Evolutionary conservation across 2,113 vertebrate species (phyloP).

Genomic region (Gambusia affinis): DNA sequence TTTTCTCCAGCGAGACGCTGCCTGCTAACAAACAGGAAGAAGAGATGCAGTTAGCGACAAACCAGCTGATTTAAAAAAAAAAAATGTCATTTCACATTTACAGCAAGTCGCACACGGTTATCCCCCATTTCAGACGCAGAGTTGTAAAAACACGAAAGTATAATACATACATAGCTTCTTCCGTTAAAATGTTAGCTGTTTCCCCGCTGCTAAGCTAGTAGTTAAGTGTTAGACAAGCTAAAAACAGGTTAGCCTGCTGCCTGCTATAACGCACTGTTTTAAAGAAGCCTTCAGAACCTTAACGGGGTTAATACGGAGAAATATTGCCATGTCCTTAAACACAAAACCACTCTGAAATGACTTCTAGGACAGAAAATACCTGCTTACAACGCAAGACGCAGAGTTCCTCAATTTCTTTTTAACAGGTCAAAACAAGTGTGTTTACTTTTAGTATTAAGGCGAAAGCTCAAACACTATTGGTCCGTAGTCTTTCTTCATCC

Average conservation of each 20-base stretch:
- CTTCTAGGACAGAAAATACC: neutral
- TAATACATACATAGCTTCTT: neutral
- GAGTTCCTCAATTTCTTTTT: conserved; percentile 17
- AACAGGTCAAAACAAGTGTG: conserved; percentile 63
- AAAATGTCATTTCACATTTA: neutral
- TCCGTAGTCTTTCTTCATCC: neutral
- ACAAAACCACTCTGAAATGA: neutral
- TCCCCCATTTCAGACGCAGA: neutral
- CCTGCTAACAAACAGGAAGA: neutral
- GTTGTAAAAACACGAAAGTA: neutral
- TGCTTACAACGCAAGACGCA: neutral
- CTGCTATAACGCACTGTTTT: too few relatives aligned
- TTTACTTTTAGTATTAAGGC: conserved; percentile 52
- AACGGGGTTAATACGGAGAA: neutral
- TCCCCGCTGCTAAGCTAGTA: neutral
- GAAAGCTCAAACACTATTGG: conserved; percentile 39
- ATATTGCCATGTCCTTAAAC: neutral
- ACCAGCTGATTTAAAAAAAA: neutral
- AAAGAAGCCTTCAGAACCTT: neutral
- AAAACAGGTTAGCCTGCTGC: conserved; percentile 19
- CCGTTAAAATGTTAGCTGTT: neutral
- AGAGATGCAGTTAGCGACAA: conserved; percentile 3
- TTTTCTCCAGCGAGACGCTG: neutral
- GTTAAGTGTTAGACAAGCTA: conserved; percentile 15
- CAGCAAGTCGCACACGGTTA: neutral